A percentile compares a stretch with the other conserved stretches of the same genome.
phyloP scores from a whole-genome alignment of 2,113 vertebrate species.

The Dromaius novaehollandiae region DNA sequence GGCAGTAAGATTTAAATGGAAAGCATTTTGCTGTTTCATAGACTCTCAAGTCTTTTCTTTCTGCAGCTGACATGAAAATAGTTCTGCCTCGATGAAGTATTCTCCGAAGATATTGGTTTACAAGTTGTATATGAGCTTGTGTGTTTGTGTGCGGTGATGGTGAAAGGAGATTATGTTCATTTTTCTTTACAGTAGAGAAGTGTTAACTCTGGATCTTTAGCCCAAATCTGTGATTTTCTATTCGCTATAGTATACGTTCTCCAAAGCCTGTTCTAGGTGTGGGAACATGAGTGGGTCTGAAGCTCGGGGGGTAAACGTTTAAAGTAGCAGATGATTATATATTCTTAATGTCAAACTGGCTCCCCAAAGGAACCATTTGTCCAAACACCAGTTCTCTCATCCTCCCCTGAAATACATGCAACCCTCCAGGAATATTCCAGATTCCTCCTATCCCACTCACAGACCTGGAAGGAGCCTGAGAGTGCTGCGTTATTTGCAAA shows the following conservation, averaged over 20 bases:
- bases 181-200: not conserved
- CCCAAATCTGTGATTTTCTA: not conserved
- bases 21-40: not conserved
- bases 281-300: not conserved
- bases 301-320: not conserved
- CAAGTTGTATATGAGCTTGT: not conserved
- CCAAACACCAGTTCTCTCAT: not conserved
- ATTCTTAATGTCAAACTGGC: not conserved
- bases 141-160: not conserved
- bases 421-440: not conserved
- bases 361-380: not conserved
- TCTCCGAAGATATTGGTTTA: not conserved
- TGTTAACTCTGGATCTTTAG: not conserved
- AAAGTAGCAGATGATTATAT: not conserved
- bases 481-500: not conserved
- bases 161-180: not conserved
- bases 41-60: not conserved
- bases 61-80: not conserved
- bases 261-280: not conserved
- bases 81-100: not conserved
- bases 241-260: not conserved
- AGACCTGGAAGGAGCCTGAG: not conserved
- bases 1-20: not conserved
- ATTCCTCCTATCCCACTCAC: accelerated
- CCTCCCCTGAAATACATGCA: not conserved